Evolutionary conservation across 2,888 invertebrate species (phyloP), one percentile per base, ranked within the genome.

Genomic region (Mesochorus sp.): DNA sequence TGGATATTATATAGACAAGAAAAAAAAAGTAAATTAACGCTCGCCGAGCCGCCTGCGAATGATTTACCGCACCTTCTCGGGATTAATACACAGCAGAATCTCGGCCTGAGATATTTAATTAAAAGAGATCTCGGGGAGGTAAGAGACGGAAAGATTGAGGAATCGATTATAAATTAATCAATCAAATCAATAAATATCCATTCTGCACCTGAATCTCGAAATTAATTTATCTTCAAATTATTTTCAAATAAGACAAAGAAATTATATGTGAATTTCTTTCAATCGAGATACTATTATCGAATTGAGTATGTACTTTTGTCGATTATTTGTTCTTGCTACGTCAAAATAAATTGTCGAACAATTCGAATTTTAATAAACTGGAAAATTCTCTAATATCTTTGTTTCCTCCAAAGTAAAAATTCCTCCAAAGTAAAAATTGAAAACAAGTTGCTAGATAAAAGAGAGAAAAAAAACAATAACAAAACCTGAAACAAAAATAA

Each of bases 71-170:
- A n/a, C n/a, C n/a, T n/a, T 21, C 42, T 37, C 74, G 49, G 26
- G 34, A 70, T 64, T 75, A 78, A 74, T 75, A 59, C n/a, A n/a
- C n/a, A 75, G 31, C 59, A 59, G n/a, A n/a, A n/a, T n/a, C n/a
- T 74, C 59, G 51, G 42, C 39, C n/a, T 39, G 31, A 34, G 61
- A 51, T 64, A 59, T 57, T 70, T 61, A 74, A 75, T 70, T 75
- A 74, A 75, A 75, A 64, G 42, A 53, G 24, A 49, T 21, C 24
- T 26, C 12, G 4, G 28, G 6, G 26, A 31, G 39, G 21, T 17
- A 8, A 19, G 42, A 42, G 53, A 19, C 34, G 8, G 31, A 44
- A 47, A 12, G 31, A 68, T 53, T 17, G 57, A 39, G n/a, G 42
- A 74, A 53, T 51, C 31, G 44, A 72, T 72, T 55, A 44, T 26